phyloP scores from a whole-genome alignment of 1,140 invertebrate genomes.

The Dinothrombium tinctorium region DNA sequence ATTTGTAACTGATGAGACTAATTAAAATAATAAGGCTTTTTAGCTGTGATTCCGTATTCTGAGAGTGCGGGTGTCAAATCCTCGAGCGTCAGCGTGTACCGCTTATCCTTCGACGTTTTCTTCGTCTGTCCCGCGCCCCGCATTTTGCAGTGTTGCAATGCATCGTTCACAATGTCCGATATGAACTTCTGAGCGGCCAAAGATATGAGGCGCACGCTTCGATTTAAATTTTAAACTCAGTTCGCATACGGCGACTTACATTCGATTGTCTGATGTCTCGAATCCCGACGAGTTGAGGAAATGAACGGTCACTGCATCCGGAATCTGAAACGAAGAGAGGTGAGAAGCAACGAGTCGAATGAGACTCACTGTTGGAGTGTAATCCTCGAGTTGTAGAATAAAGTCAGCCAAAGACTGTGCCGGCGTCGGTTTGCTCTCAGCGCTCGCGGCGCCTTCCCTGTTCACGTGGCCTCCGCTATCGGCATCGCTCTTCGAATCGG shows the following conservation, averaged over 20 bases:
- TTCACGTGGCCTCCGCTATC: no score
- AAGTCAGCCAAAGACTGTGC: slow-evolving; percentile 41
- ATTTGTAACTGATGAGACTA: no score
- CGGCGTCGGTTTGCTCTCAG: no score
- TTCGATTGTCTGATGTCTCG: slow-evolving; percentile 63
- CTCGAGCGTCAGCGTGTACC: slow-evolving; percentile 78
- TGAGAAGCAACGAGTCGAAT: background rate
- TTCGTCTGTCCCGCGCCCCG: slow-evolving; percentile 52
- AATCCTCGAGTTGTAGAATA: slow-evolving; percentile 64
- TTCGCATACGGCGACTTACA: no score
- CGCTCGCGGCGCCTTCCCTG: no score
- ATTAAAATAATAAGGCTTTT: slow-evolving; percentile 82
- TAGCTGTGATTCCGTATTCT: slow-evolving; percentile 82
- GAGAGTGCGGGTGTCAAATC: slow-evolving; percentile 75
- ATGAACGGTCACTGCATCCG: slow-evolving; percentile 66
- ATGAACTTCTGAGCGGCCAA: slow-evolving; percentile 93
- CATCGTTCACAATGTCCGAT: slow-evolving; percentile 89
- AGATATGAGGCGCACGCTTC: slow-evolving; percentile 66
- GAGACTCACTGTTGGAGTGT: slow-evolving; percentile 50
- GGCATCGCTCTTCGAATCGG: no score
- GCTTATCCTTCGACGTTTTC: slow-evolving; percentile 37
- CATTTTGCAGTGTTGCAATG: slow-evolving; percentile 81
- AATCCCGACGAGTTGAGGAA: slow-evolving; percentile 71
- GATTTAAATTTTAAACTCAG: no score
- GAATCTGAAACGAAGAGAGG: slow-evolving; percentile 31